These are phyloP conservation scores for Dipus sagitta DNA, from an alignment of 2,797 vertebrate species.

Conservation along the genomic window DNA sequence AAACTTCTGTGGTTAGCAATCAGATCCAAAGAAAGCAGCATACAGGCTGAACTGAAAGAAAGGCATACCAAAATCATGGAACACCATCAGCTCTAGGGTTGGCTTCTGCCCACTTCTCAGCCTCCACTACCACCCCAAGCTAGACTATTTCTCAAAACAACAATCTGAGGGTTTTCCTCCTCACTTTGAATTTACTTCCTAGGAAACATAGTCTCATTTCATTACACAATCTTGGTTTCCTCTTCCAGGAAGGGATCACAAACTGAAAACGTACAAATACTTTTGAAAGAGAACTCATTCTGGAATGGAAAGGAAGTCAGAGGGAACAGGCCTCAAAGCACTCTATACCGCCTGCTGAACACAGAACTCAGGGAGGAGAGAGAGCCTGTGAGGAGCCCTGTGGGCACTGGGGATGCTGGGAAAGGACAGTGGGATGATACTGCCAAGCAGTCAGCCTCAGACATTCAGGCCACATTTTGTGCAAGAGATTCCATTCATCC, in stretches of 20 bases:
- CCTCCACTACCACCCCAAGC: constrained; percentile 23
- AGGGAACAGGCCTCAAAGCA: background rate
- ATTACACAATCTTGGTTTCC: constrained; percentile 27
- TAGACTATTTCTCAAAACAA: constrained; percentile 62
- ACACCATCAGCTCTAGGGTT: constrained; percentile 26
- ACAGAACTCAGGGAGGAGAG: constrained; percentile 30
- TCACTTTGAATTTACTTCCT: constrained; percentile 52
- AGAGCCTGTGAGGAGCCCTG: background rate
- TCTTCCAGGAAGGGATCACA: constrained; percentile 54
- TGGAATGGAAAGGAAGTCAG: constrained; percentile 41
- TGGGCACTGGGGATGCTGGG: background rate
- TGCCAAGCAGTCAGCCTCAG: background rate
- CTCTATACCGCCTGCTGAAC: constrained; percentile 19
- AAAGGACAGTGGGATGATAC: background rate
- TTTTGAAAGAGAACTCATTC: constrained; percentile 53
- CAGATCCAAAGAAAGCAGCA: constrained; percentile 81
- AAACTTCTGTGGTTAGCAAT: constrained; percentile 83
- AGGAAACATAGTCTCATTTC: constrained; percentile 58
- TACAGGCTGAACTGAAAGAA: constrained; percentile 60
- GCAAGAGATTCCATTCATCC: background rate
- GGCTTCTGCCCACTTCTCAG: constrained; percentile 53
- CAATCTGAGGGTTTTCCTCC: constrained; percentile 33
- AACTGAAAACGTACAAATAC: constrained; percentile 49
- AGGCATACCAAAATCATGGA: constrained; percentile 70
- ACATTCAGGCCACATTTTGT: constrained; percentile 44